Evolutionary conservation across 1,140 invertebrate species (phyloP), one percentile per base, ranked within the genome.

Genomic region (Trachymyrmex septentrionalis): DNA sequence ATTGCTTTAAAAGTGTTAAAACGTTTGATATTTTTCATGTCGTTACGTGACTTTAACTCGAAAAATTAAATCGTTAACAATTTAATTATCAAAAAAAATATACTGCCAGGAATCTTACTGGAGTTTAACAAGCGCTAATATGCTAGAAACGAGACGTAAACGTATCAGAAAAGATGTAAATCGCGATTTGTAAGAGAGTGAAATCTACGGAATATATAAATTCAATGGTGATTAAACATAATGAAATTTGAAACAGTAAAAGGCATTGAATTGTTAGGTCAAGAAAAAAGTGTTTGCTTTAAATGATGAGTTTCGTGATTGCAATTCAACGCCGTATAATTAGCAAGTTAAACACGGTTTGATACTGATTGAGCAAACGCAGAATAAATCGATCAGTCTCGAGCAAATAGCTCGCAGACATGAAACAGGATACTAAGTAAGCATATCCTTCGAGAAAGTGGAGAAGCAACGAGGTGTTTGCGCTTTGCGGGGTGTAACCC

Each of bases 351-450:
- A 75, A 75, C 55, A 75, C n/a, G 69, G 14, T 16, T 64, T 3
- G n/a, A 48, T 73, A 50, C 59, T 61, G 80, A 84, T 84, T 84
- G 80, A 84, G 55, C 69, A 84, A 84, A 73, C 55, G 69, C 80
- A 75, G 80, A 73, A 63, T 84, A 84, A 84, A 61, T 84, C 69
- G 69, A 84, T 84, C 80, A 84, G 69, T 48, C 80, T 24, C 69
- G n/a, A 34, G 80, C 55, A 75, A 84, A 84, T 84, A 75, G 19
- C 69, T 73, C 55, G 80, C 80, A 75, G 80, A 61, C 67, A 71
- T 80, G 88, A 84, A 89, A 89, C 85, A 61, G 59, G 57, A 90
- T 81, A 87, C 88, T 87, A 87, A 87, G 67, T 90, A 90, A 90
- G 85, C 88, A 90, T 55, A 87, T 84, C 86, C 78, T 89, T 48